Conservation (phyloP, 35 echinoderm and acorn worm genomes). For the Apostichopus parvimensis region DNA sequence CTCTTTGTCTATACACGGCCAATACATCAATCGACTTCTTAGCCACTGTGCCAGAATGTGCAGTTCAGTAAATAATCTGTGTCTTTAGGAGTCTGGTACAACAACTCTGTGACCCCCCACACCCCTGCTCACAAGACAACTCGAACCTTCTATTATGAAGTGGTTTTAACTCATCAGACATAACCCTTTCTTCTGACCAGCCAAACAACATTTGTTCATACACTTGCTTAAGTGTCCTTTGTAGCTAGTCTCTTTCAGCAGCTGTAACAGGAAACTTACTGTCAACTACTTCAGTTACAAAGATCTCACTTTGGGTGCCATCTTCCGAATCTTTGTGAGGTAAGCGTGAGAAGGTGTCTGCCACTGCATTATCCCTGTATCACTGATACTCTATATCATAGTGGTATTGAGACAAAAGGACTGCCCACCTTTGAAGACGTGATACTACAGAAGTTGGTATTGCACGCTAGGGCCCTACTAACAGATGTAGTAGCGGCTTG, state of each 20-base stretch:
- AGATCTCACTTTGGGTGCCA: neutral
- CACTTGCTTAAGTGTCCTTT: no score
- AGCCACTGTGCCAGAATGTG: neutral
- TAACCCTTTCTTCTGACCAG: no score
- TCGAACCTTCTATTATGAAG: no score
- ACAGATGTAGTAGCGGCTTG: conserved; percentile 5
- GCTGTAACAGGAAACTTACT: no score
- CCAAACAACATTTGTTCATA: no score
- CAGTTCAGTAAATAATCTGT: no score
- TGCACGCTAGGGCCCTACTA: conserved; percentile 47
- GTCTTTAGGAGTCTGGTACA: no score
- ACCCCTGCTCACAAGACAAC: no score
- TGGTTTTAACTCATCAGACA: no score
- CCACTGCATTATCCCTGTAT: neutral
- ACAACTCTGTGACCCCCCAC: conserved; percentile 19
- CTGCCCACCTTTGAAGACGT: conserved; percentile 49
- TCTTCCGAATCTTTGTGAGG: neutral
- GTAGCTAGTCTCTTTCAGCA: no score
- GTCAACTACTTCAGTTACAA: neutral
- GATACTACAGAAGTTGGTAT: conserved; percentile 56
- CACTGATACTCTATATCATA: no score
- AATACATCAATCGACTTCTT: conserved; percentile 40
- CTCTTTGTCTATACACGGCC: conserved; percentile 30
- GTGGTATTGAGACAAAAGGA: neutral
- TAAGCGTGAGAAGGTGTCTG: neutral